Percentiles rank a stretch among this genome's conserved stretches.
These are phyloP conservation scores for Acleris holmiana DNA, from an alignment of 2,888 invertebrate genomes.

Conservation along the genomic window DNA sequence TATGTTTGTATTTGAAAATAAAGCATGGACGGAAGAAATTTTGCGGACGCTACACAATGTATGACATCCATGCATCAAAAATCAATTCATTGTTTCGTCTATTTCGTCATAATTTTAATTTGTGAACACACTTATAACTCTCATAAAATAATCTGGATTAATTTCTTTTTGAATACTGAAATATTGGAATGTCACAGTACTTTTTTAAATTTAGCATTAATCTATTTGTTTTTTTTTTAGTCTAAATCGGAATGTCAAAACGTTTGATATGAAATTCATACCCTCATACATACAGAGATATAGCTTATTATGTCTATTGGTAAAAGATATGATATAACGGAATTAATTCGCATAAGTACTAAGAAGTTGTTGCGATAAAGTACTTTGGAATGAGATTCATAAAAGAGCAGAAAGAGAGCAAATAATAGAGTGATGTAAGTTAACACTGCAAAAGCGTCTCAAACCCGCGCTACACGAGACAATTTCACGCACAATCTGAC, in stretches of 20 bases:
- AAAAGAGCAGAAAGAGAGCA: constrained; percentile 36
- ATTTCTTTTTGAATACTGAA: constrained; percentile 46
- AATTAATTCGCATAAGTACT: constrained; percentile 6
- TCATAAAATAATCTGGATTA: constrained; percentile 7
- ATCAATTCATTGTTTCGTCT: background rate
- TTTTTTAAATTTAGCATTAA: constrained; percentile 30
- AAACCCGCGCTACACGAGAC: no score
- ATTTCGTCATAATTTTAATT: constrained; percentile 14
- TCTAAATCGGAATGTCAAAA: constrained; percentile 43
- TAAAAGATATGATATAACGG: constrained; percentile 15
- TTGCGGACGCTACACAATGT: constrained; percentile 18
- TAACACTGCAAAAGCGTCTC: constrained; percentile 1
- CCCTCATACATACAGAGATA: constrained; percentile 31
- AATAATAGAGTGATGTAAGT: constrained; percentile 23
- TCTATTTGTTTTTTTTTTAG: constrained; percentile 23
- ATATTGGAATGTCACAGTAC: constrained; percentile 55
- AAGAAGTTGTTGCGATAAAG: constrained; percentile 5
- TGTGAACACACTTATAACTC: constrained; percentile 7
- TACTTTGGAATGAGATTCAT: constrained; percentile 33
- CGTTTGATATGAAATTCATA: constrained; percentile 42
- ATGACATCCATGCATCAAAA: background rate
- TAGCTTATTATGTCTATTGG: constrained; percentile 10
- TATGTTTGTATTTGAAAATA: constrained; percentile 1
- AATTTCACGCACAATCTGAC: no score
- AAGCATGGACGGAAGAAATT: constrained; percentile 21